A percentile compares a stretch with the other conserved stretches of the same genome.
Conservation (phyloP, 1,140 invertebrate genomes). For the Papilio machaon region DNA sequence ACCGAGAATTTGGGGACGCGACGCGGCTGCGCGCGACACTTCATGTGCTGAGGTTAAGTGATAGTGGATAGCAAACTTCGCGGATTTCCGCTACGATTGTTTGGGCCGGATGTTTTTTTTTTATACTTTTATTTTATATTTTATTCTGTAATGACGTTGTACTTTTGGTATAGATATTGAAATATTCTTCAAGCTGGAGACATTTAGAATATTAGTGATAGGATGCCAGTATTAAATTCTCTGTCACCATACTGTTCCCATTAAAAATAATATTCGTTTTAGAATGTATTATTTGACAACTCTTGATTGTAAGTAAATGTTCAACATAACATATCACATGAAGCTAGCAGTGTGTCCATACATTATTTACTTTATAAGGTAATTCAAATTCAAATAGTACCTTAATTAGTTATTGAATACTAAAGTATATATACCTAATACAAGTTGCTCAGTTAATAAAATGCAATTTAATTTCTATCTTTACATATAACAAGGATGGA, state of each 20-base stretch:
- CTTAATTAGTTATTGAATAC: not conserved
- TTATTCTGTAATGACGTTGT: too few species aligned
- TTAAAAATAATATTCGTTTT: too few species aligned
- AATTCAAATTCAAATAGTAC: constrained; percentile 18
- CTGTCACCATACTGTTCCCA: too few species aligned
- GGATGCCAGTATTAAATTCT: too few species aligned
- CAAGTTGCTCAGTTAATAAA: not conserved
- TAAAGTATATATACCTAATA: not conserved
- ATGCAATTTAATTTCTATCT: not conserved
- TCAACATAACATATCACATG: not conserved
- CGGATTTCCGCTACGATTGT: not conserved
- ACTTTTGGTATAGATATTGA: too few species aligned
- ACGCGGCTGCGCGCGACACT: not conserved
- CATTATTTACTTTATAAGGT: constrained; percentile 10
- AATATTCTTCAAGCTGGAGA: too few species aligned
- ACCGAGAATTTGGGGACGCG: not conserved
- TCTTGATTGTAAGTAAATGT: not conserved
- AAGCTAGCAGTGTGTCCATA: not conserved
- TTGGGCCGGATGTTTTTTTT: not conserved
- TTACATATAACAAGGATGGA: not conserved
- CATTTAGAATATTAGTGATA: too few species aligned
- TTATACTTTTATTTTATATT: too few species aligned
- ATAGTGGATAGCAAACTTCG: not conserved
- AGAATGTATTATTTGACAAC: too few species aligned
- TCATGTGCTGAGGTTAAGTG: not conserved